A percentile compares a stretch with the other conserved stretches of the same genome.
These are phyloP conservation scores for Thinocorus orbignyianus DNA, from an alignment of 2,113 vertebrate genomes.

Conservation along the genomic window DNA sequence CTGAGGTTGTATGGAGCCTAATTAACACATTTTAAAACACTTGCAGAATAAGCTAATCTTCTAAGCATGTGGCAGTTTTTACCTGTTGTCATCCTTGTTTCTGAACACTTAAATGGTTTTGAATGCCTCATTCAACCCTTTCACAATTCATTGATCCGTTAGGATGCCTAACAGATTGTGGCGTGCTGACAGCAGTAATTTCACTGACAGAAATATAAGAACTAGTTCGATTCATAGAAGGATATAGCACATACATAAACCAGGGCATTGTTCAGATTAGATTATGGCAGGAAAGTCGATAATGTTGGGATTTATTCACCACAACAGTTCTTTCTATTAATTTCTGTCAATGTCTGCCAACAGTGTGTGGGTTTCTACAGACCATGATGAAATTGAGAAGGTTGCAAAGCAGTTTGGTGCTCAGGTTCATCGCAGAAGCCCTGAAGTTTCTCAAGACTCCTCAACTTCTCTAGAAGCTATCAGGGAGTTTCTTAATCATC, in stretches of 20 bases:
- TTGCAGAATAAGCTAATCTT: not conserved
- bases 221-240: not conserved
- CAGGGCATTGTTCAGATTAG: not conserved
- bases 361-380: constrained; percentile 96
- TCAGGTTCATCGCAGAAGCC: constrained; percentile 86
- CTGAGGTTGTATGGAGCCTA: not conserved
- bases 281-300: not conserved
- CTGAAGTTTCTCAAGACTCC: constrained; percentile 86
- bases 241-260: not conserved
- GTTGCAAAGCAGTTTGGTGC: constrained; percentile 85
- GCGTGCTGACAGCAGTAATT: not conserved
- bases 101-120: not conserved
- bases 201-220: not conserved
- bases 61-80: not conserved
- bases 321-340: not conserved
- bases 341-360: not conserved
- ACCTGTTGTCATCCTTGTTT: not conserved
- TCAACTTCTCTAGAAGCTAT: constrained; percentile 91
- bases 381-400: constrained; percentile 89
- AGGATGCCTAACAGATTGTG: not conserved
- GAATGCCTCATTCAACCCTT: not conserved
- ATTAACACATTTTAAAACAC: not conserved
- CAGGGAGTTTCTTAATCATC: constrained; percentile 81
- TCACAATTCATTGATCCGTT: not conserved
- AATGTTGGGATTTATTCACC: not conserved